Percentiles rank a stretch among this genome's conserved stretches.
These are phyloP conservation scores for Megalonaias nervosa DNA, from an alignment of 1,140 invertebrate species.

Conservation along the genomic window DNA sequence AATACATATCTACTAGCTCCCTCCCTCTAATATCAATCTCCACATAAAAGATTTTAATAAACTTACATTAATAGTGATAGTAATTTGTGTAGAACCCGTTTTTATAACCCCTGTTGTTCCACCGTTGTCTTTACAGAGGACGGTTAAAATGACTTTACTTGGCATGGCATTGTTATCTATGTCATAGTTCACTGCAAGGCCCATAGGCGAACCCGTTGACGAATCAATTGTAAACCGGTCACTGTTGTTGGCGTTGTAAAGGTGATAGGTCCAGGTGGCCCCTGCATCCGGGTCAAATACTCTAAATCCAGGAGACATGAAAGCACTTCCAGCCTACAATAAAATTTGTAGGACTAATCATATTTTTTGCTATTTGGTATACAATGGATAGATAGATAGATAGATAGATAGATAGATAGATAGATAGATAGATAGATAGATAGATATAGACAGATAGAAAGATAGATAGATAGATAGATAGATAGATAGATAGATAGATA, in stretches of 20 bases:
- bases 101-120: not conserved
- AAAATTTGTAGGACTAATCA: not conserved
- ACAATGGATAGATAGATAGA: too few species aligned
- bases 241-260: conserved; percentile 14
- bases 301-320: conserved; percentile 1
- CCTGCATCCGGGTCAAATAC: conserved; percentile 13
- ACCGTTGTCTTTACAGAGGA: conserved; percentile 11
- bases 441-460: not conserved
- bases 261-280: not conserved
- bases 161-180: conserved; percentile 14
- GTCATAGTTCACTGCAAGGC: conserved; percentile 6
- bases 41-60: too few species aligned
- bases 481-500: too few species aligned
- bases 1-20: too few species aligned
- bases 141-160: not conserved
- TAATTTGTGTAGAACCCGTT: conserved; percentile 5
- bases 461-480: not conserved
- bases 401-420: too few species aligned
- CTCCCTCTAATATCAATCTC: too few species aligned
- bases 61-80: conserved; percentile 18
- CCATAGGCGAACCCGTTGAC: not conserved
- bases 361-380: not conserved
- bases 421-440: too few species aligned
- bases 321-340: conserved; percentile 8
- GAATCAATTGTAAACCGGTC: conserved; percentile 12